Percentiles rank a stretch among this genome's conserved stretches.
phyloP scores from a whole-genome alignment of 2,888 invertebrate species.

The Phortica okadai region DNA sequence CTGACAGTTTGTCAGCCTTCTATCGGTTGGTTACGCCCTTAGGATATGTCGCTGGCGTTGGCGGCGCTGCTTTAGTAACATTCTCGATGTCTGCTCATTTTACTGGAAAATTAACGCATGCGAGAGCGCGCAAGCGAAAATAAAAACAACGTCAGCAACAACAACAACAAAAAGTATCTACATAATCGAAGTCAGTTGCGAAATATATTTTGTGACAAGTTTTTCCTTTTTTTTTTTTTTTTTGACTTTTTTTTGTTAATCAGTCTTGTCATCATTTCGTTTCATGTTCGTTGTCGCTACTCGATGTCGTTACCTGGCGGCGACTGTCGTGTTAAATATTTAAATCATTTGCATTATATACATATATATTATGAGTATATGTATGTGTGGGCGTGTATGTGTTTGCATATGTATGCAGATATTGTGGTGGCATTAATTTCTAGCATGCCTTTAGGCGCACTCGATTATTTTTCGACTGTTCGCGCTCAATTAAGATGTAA shows the following conservation, averaged over 20 bases:
- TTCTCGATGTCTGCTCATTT: constrained; percentile 54
- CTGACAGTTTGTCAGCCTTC: background rate
- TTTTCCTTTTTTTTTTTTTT: constrained; percentile 10
- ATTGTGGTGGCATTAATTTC: background rate
- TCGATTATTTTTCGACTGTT: background rate
- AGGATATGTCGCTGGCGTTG: background rate
- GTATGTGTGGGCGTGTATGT: background rate
- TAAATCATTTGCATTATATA: constrained; percentile 3
- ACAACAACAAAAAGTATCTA: background rate
- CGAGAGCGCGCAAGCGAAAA: constrained; percentile 26
- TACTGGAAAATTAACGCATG: constrained; percentile 68
- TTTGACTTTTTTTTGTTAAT: background rate
- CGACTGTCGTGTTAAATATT: background rate
- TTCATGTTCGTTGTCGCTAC: no score
- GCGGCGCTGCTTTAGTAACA: background rate
- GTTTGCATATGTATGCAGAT: background rate
- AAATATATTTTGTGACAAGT: constrained; percentile 18
- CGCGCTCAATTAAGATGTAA: background rate
- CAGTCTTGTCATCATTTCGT: background rate
- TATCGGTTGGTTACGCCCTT: background rate
- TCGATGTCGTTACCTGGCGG: background rate
- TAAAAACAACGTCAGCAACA: background rate
- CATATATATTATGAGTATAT: background rate
- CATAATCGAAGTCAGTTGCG: constrained; percentile 10
- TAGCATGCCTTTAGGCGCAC: background rate